These are phyloP conservation scores for Darevskia mixta DNA, from an alignment of 2,797 vertebrate species.

Conservation along the genomic window DNA sequence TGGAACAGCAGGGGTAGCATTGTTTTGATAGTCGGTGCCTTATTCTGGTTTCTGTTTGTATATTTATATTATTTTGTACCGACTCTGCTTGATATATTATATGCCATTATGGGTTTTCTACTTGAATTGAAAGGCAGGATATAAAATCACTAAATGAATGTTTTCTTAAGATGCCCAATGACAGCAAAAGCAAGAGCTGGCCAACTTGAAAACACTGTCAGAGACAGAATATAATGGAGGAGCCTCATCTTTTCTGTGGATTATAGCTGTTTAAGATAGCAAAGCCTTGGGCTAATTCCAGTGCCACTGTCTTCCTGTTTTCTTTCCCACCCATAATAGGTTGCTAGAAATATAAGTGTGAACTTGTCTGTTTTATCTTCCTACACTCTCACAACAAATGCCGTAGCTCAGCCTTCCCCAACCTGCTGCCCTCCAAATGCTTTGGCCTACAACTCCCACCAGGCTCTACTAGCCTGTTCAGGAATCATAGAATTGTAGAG, in stretches of 20 bases:
- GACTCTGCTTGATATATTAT: background rate
- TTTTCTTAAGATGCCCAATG: background rate
- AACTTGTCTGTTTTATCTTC: background rate
- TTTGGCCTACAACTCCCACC: no score
- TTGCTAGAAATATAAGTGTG: background rate
- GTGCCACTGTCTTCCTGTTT: background rate
- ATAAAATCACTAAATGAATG: background rate
- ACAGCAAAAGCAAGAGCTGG: conserved; percentile 9
- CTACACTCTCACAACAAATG: background rate
- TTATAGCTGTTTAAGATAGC: background rate
- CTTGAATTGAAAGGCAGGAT: background rate
- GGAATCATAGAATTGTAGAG: no score
- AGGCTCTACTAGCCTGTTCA: no score
- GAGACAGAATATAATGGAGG: background rate
- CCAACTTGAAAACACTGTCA: background rate
- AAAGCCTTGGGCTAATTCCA: background rate
- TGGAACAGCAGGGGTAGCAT: background rate
- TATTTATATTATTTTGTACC: background rate
- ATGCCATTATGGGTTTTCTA: background rate
- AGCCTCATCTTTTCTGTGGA: background rate
- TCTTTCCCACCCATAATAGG: background rate
- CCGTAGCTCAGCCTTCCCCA: no score
- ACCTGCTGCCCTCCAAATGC: no score
- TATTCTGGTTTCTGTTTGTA: background rate
- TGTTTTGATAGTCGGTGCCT: background rate